Conservation (phyloP, 2,113 vertebrate species). For the Hiodon alosoides region DNA sequence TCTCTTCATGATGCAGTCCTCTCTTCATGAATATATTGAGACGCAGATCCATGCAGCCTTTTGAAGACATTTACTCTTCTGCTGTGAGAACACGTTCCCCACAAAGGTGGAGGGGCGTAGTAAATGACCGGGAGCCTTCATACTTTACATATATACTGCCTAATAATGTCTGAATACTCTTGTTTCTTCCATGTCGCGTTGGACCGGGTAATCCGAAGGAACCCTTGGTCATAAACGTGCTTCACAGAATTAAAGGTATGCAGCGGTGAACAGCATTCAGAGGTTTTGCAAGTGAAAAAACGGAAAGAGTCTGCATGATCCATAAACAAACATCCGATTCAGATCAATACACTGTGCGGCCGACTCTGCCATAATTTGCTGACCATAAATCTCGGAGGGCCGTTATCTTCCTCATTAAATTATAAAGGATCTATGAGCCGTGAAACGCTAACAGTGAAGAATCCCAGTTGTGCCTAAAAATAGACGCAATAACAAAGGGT, state of each 20-base stretch:
- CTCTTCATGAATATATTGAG: conserved; percentile 51
- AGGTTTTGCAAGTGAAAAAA: conserved; percentile 12
- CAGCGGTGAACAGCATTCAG: background rate
- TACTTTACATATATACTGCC: too few species aligned
- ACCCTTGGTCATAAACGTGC: background rate
- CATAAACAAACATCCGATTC: conserved; percentile 60
- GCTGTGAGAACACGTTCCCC: conserved; percentile 27
- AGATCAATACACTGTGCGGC: conserved; percentile 58
- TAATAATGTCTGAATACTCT: background rate
- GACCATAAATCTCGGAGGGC: conserved; percentile 54
- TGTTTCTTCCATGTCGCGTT: background rate
- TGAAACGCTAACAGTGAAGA: conserved; percentile 54
- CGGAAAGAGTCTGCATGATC: conserved; percentile 46
- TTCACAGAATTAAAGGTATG: background rate
- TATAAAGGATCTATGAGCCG: conserved; percentile 60
- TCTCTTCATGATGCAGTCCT: conserved; percentile 37
- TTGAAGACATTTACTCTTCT: conserved; percentile 44
- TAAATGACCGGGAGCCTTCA: background rate
- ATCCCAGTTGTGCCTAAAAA: conserved; percentile 58
- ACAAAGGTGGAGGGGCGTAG: background rate
- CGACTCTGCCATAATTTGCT: conserved; percentile 42
- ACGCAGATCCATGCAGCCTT: conserved; percentile 37
- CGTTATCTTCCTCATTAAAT: conserved; percentile 61
- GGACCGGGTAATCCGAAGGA: background rate
- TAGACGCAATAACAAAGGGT: conserved; percentile 51